Evolutionary conservation across 1,140 invertebrate species (phyloP).

Genomic region (Anastrepha ludens): DNA sequence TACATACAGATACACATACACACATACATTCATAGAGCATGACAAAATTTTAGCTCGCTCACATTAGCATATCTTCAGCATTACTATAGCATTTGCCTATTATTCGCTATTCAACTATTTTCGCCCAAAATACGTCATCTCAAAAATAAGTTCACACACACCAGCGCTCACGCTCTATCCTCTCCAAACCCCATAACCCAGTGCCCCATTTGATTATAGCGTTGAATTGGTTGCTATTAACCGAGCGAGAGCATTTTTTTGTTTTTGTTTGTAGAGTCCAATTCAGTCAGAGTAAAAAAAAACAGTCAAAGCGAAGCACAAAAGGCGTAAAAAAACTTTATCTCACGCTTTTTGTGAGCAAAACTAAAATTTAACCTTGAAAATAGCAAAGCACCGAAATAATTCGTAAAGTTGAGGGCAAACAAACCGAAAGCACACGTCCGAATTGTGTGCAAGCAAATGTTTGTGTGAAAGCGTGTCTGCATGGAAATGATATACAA

Average conservation of each 20-base stretch:
- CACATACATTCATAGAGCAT: not conserved
- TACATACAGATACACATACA: not conserved
- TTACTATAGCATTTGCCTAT: not conserved
- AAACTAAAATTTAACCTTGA: conserved; percentile 72
- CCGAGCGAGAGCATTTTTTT: not conserved
- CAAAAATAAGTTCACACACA: not conserved
- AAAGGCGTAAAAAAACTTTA: not conserved
- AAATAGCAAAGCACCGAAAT: conserved; percentile 65
- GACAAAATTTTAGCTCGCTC: not conserved
- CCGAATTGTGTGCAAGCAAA: no score
- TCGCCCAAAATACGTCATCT: conserved; percentile 18
- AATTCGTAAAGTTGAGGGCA: not conserved
- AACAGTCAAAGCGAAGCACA: not conserved
- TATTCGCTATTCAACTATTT: not conserved
- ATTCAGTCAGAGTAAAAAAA: not conserved
- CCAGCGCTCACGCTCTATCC: not conserved
- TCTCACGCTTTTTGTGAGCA: conserved; percentile 30
- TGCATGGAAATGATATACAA: not conserved
- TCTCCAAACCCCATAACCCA: conserved; percentile 21
- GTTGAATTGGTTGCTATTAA: not conserved
- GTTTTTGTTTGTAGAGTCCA: not conserved
- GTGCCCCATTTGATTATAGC: conserved; percentile 29
- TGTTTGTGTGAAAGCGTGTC: not conserved
- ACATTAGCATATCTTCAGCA: not conserved
- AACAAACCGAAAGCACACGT: not conserved